Evolutionary conservation across 2,888 invertebrate genomes (phyloP).

Genomic region (Mythimna loreyi): DNA sequence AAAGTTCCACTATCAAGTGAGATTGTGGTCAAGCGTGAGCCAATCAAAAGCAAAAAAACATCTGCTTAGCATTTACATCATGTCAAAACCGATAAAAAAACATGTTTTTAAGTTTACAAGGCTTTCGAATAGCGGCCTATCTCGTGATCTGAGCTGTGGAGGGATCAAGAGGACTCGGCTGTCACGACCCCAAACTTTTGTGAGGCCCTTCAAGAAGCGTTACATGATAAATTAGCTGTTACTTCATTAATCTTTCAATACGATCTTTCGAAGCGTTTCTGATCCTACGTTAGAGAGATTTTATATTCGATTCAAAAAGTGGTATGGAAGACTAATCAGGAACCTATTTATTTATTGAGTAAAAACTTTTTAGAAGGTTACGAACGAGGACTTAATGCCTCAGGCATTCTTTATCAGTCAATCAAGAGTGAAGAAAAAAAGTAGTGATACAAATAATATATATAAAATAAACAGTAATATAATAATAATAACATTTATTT

Average conservation of each 20-base stretch:
- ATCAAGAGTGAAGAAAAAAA: too few species aligned
- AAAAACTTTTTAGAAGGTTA: too few species aligned
- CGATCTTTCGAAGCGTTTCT: slow-evolving; percentile 32
- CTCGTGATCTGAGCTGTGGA: slow-evolving; percentile 32
- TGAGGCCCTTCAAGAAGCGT: slow-evolving; percentile 56
- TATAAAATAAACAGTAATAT: too few species aligned
- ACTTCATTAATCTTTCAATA: slow-evolving; percentile 66
- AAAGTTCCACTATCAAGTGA: too few species aligned
- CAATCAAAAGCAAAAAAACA: not conserved
- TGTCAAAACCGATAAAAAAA: slow-evolving; percentile 27
- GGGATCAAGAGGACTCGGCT: slow-evolving; percentile 43
- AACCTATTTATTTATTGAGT: too few species aligned
- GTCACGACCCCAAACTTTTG: slow-evolving; percentile 60
- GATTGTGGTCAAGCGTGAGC: too few species aligned
- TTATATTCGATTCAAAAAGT: slow-evolving; percentile 21
- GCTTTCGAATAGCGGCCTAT: slow-evolving; percentile 24
- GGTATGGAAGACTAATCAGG: not conserved
- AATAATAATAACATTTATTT: too few species aligned
- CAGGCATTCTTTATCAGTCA: too few species aligned
- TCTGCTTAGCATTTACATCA: not conserved
- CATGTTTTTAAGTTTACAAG: slow-evolving; percentile 33
- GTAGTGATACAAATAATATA: too few species aligned
- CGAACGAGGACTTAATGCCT: too few species aligned
- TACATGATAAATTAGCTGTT: slow-evolving; percentile 69
- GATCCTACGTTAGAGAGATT: slow-evolving; percentile 9